phyloP scores from a whole-genome alignment of 2,888 invertebrate genomes.

The Heterodera filipjevi region DNA sequence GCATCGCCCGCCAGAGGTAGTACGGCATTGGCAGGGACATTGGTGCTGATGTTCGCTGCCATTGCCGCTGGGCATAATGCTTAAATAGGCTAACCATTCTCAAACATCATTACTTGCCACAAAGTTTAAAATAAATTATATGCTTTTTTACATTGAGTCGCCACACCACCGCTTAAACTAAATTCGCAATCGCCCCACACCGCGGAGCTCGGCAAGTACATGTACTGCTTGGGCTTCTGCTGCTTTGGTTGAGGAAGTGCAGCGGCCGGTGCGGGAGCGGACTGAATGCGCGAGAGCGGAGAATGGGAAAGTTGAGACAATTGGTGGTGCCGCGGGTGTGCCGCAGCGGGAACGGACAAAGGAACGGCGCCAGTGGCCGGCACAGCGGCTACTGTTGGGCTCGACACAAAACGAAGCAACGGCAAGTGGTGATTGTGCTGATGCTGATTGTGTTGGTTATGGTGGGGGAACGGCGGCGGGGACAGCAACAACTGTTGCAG shows the following conservation, averaged over 20 bases:
- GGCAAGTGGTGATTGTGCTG: not conserved
- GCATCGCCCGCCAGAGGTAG: not conserved
- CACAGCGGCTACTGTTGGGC: not conserved
- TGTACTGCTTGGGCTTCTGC: slow-evolving; percentile 30
- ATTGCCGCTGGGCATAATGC: not conserved
- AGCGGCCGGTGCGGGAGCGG: slow-evolving; percentile 32
- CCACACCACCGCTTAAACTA: slow-evolving; percentile 37
- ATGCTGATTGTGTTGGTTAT: too few relatives aligned
- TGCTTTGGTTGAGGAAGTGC: too few relatives aligned
- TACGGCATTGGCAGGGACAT: not conserved
- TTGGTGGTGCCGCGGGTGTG: slow-evolving; percentile 30
- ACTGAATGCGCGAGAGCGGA: slow-evolving; percentile 1
- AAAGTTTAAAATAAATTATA: not conserved
- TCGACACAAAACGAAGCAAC: slow-evolving; percentile 1
- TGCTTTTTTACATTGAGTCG: not conserved
- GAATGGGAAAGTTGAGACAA: not conserved
- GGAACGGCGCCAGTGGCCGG: slow-evolving; percentile 24
- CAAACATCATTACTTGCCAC: not conserved
- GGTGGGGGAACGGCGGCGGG: slow-evolving; percentile 1
- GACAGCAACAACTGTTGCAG: not conserved
- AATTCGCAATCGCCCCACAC: slow-evolving; percentile 58
- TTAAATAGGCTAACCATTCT: too few relatives aligned
- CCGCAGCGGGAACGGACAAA: slow-evolving; percentile 30
- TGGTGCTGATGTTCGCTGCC: slow-evolving; percentile 33
- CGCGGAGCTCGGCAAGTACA: slow-evolving; percentile 54